A percentile compares a stretch with the other conserved stretches of the same genome.
Evolutionary conservation across 92 coral and sea anemone species (phyloP).

Genomic region (Metridium senile): DNA sequence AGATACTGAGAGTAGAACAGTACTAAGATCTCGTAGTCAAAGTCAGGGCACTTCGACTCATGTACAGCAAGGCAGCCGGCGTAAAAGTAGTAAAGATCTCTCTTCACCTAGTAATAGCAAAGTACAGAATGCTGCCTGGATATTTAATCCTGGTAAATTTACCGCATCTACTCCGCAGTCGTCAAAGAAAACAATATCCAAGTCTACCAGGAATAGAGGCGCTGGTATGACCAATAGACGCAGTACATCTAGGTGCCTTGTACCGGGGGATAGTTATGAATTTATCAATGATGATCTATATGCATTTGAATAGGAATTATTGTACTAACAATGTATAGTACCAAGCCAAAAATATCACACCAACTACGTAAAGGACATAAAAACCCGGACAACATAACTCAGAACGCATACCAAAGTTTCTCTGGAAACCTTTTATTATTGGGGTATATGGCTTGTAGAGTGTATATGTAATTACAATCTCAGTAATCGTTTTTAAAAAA

Average conservation of each 20-base stretch:
- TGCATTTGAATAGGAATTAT: slow-evolving; percentile 22
- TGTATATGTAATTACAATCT: not conserved
- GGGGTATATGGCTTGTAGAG: too few species aligned
- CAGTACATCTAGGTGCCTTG: slow-evolving; percentile 15
- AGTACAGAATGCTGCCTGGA: slow-evolving; percentile 22
- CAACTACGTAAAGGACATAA: too few species aligned
- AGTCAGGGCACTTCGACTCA: slow-evolving; percentile 1
- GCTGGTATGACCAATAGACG: not conserved
- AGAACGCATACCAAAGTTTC: too few species aligned
- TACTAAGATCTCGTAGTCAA: slow-evolving; percentile 13
- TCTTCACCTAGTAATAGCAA: not conserved
- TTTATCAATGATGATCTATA: slow-evolving; percentile 28
- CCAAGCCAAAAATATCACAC: too few species aligned
- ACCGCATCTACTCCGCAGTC: slow-evolving; percentile 35
- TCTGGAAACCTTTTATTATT: too few species aligned
- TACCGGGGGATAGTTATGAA: slow-evolving; percentile 36
- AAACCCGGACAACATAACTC: too few species aligned
- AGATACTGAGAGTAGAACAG: not conserved
- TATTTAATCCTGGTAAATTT: slow-evolving; percentile 30
- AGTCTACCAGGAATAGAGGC: not conserved
- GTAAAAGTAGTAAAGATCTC: not conserved
- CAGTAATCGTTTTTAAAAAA: not conserved
- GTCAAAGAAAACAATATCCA: slow-evolving; percentile 6
- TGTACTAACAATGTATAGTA: not conserved
- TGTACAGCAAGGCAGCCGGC: not conserved